Base-by-base conservation (phyloP, 2,113 vertebrate species). In the Neomonachus schauinslandi region DNA sequence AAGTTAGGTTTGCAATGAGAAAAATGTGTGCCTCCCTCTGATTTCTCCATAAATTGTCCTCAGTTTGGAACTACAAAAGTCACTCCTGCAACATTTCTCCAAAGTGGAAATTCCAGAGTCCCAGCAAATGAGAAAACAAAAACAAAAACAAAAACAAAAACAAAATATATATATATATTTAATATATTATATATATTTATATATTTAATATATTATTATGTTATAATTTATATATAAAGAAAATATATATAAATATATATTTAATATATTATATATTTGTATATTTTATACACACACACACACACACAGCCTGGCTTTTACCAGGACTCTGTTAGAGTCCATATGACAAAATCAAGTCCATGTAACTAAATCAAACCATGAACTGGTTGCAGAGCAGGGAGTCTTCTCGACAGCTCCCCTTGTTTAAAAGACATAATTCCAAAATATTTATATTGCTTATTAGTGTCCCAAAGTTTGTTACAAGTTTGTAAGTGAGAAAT, bases 21-120 rank as follows among this genome's bases (percentile, higher is more conserved):
- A 8, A 96, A 36, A 26, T 63, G 0, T 79, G 1, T 9, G 0
- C 4, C 4, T 77, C 26, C 42, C 14, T 77, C 24, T 0, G 0
- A 11, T 11, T 93, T 16, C 22, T 3, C 36, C 36, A 36, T 69
- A 91, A 49, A 42, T 63, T 91, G 18, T 3, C 33, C 39, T 9
- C 26, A 85, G 0, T 0, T 13, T 81, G 9, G 59, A 93, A n/a
- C 22, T n/a, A 55, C 69, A 26, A 6, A 1, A 86, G 59, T 28
- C 0, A 28, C 22, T 96, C 7, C 9, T 76, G 2, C 6, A 63
- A 76, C 18, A 76, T 76, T 85, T 92, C 63, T 69, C 57, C 26
- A 49, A 72, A 21, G 6, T 0, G 49, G 12, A 94, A 97, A 85
- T n/a, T 46, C 0, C 74, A 21, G 12, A 46, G 1, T 57, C 46